Evolutionary conservation across 2,113 vertebrate species (phyloP).

Genomic region (Thalassarche chlororhynchos): DNA sequence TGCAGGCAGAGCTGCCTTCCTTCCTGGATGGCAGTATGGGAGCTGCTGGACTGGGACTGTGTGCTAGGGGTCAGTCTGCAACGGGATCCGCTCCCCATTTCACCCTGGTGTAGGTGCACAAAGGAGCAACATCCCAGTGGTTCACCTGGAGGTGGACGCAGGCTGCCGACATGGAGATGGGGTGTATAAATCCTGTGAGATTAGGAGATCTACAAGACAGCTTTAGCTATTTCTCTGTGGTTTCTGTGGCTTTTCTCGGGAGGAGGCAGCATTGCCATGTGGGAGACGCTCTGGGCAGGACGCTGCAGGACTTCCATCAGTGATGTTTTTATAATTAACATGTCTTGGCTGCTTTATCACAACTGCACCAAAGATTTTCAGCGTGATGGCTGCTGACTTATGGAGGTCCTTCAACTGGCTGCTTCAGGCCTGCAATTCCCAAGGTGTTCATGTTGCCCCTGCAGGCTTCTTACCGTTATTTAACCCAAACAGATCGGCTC

Average conservation of each 20-base stretch:
- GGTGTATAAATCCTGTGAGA: background rate
- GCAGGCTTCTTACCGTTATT: background rate
- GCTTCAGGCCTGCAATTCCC: background rate
- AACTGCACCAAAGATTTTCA: background rate
- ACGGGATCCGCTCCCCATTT: rapidly evolving
- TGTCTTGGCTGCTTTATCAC: background rate
- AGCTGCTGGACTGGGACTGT: background rate
- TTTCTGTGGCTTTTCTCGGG: background rate
- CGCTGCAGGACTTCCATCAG: background rate
- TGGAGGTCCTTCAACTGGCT: background rate
- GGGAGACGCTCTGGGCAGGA: background rate
- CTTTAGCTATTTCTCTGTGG: background rate
- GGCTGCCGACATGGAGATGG: background rate
- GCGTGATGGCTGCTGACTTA: background rate
- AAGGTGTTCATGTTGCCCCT: background rate
- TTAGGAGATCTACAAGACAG: background rate
- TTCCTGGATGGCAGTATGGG: rapidly evolving
- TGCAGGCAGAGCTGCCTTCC: background rate
- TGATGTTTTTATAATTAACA: background rate
- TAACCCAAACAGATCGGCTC: background rate
- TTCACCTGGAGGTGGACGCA: rapidly evolving
- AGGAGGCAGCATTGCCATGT: background rate
- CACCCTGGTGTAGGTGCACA: background rate
- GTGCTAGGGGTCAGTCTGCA: background rate
- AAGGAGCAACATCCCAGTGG: background rate